Evolutionary conservation across 2,113 vertebrate genomes (phyloP).

Genomic region (Ailurus styani): DNA sequence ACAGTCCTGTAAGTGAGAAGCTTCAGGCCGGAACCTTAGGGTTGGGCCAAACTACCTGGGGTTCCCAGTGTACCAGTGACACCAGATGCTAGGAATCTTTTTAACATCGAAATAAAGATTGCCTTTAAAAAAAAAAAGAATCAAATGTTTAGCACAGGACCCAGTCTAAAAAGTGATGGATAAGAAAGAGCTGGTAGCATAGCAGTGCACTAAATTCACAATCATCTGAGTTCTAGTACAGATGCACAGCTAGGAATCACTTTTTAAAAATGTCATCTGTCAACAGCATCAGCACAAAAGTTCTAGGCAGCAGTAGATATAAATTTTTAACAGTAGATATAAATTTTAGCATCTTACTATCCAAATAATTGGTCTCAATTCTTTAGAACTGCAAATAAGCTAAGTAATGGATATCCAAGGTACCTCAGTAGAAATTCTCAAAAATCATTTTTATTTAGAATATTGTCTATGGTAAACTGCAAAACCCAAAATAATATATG

Average conservation of each 20-base stretch:
- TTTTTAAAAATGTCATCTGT: not conserved
- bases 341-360: not conserved
- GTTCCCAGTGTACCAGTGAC: not conserved
- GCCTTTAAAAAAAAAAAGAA: not conserved
- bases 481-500: not conserved
- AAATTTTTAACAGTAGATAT: not conserved
- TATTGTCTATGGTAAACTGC: not conserved
- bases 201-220: not conserved
- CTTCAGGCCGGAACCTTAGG: not conserved
- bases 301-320: not conserved
- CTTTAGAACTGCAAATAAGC: not conserved
- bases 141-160: not conserved
- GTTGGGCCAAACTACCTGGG: not conserved
- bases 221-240: not conserved
- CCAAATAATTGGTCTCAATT: not conserved
- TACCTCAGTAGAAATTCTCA: not conserved
- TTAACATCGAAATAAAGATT: not conserved
- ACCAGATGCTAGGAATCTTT: not conserved
- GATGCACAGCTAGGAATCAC: not conserved
- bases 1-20: not conserved
- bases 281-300: not conserved
- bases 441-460: not conserved
- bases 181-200: not conserved
- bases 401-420: not conserved
- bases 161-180: not conserved